Base-by-base conservation (phyloP, 2,113 vertebrate genomes). In the Carassius carassius region DNA sequence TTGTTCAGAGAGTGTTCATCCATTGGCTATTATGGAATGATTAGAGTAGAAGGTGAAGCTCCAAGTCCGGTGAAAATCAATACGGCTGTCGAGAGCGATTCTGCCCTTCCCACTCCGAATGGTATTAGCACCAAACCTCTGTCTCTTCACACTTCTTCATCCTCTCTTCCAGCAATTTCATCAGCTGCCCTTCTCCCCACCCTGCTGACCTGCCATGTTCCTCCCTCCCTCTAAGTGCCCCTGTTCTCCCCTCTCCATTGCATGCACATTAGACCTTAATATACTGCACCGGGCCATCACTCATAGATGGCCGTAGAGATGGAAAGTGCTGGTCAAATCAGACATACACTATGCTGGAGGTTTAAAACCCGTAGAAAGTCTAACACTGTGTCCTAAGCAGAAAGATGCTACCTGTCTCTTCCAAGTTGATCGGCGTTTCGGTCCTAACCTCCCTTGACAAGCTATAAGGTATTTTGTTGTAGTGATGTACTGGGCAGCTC, bases 1-100 rank as follows among this genome's bases (percentile, higher is more conserved):
- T 96, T 95, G 94, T 97, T 97, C 96, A 93, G 96, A 94, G 97
- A 97, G 95, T 97, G 97, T 99, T 99, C 98, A 99, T 99, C 97
- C 97, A 97, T 97, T 97, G 97, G 97, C 97, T 97, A 99, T 99
- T 99, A 99, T 96, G 95, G 96, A 96, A 98, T 99, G 97, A 99
- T 99, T 97, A 99, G 97, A 97, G 97, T 96, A 97, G 97, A 98
- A 99, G 98, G 97, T 99, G 97, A 99, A 97, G 97, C 97, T 98
- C 96, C 96, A 96, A 98, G 97, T 97, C 98, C 97, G 95, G 96
- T 92, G 94, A 97, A 99, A 99, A 99, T 99, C 98, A 98, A 99
- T 99, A 99, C 92, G 91, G 94, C 95, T 91, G 98, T 99, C 98
- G 97, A 97, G 96, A 99, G 96, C 95, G 94, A 98, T 99, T 97